Base-by-base conservation (phyloP, 2,888 invertebrate species). In the Philereme transversata region DNA sequence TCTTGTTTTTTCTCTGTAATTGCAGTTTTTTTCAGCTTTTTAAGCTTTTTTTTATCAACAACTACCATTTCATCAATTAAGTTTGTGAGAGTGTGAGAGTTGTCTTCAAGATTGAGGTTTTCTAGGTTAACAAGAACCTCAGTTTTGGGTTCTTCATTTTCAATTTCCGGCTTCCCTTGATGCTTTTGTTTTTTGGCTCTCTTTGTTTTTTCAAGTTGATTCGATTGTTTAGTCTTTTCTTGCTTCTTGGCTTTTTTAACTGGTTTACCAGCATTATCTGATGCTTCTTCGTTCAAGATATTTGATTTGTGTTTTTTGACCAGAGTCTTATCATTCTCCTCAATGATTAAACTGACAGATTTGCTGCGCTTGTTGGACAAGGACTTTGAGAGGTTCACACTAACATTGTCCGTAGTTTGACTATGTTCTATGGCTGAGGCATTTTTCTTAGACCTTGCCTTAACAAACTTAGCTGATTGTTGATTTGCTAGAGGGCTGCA, bases 21-120 rank as follows among this genome's bases (percentile, higher is more conserved):
- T 4, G 69, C 64, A 60, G 79, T 82, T 11, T 76, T 73, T 65
- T 69, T 83, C 1, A 77, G 70, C 60, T 81, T 84, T 66, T 84
- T 86, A 45, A 76, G 77, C 57, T 85, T 86, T 8, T 77, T 76
- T 66, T 85, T 90, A 51, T 87, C 88, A 44, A 80, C 82, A n/a
- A 90, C 88, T 3, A 77, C 75, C 90, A 91, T 90, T 73, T 88
- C 87, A 55, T 89, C 88, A 6, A 91, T 73, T 22, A 91, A 64
- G 62, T 82, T 82, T 33, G 84, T 80, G 9, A 90, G 62, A 64
- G 87, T 85, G 57, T 90, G 85, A 33, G 89, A 72, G 68, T 89
- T 91, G 58, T 90, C 88, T 9, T 88, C 91, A 43, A 90, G 86
- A 36, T 77, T 86, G 0, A 90, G 74, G 53, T 84, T 89, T 69